phyloP scores from a whole-genome alignment of 1,140 invertebrate genomes.

The Oryctes rhinoceros region DNA sequence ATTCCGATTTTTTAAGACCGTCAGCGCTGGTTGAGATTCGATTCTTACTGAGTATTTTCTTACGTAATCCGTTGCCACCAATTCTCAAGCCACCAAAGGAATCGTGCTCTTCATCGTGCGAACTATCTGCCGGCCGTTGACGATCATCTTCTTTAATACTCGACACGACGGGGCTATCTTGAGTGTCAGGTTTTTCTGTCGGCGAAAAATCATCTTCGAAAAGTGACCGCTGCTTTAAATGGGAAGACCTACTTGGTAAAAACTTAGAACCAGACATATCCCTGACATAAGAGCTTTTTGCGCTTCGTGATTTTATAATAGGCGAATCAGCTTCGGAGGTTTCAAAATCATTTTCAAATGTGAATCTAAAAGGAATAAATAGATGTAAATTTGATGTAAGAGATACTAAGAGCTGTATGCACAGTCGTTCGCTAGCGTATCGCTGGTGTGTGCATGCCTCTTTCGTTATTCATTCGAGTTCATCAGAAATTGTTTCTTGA shows the following conservation, averaged over 20 bases:
- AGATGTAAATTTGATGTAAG: too few relatives aligned
- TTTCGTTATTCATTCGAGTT: too few relatives aligned
- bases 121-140: constrained; percentile 36
- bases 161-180: constrained; percentile 48
- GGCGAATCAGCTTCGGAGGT: constrained; percentile 52
- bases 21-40: constrained; percentile 49
- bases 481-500: too few relatives aligned
- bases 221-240: constrained; percentile 65
- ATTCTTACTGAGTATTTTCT: constrained; percentile 47
- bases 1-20: constrained; percentile 79
- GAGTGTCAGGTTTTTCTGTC: constrained; percentile 57
- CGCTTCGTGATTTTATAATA: constrained; percentile 38
- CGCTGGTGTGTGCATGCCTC: too few relatives aligned
- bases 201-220: constrained; percentile 80
- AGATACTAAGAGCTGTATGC: too few relatives aligned
- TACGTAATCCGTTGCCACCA: constrained; percentile 41
- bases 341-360: constrained; percentile 55
- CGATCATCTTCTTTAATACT: constrained; percentile 54
- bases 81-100: constrained; percentile 46
- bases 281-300: not conserved
- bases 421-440: too few relatives aligned
- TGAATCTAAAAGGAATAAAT: constrained; percentile 43
- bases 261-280: not conserved
- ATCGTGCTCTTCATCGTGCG: constrained; percentile 52
- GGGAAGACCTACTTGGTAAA: constrained; percentile 52